These are phyloP conservation scores for Melanostigma gelatinosum DNA, from an alignment of 2,113 vertebrate genomes.

Conservation along the genomic window DNA sequence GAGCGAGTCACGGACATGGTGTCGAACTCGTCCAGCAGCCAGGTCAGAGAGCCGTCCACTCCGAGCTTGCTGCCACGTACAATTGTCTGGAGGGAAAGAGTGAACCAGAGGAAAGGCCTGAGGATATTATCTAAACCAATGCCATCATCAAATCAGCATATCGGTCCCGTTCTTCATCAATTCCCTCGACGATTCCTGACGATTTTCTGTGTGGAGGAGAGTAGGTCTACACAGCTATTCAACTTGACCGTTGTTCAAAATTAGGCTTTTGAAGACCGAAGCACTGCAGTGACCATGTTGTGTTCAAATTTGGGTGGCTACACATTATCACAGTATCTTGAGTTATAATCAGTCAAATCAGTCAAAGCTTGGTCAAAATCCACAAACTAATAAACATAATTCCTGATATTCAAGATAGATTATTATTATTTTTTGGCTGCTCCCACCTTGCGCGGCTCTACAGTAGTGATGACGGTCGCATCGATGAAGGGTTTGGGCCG, in stretches of 20 bases:
- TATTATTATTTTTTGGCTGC: neutral
- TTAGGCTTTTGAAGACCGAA: neutral
- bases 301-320: neutral
- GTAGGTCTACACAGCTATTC: neutral
- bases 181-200: neutral
- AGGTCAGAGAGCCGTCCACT: slow-evolving; percentile 90
- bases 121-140: neutral
- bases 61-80: slow-evolving; percentile 90
- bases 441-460: slow-evolving; percentile 90
- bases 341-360: neutral
- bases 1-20: slow-evolving; percentile 95
- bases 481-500: slow-evolving; percentile 93
- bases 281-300: neutral
- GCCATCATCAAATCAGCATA: neutral
- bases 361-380: neutral
- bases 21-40: slow-evolving; percentile 94
- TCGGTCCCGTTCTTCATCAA: neutral
- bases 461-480: slow-evolving; percentile 88
- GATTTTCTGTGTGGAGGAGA: neutral
- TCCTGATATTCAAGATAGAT: neutral
- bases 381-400: neutral
- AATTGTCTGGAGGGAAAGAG: slow-evolving; percentile 83
- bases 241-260: neutral
- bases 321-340: neutral
- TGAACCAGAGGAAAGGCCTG: neutral